A percentile compares a stretch with the other conserved stretches of the same genome.
Evolutionary conservation across 23 tunicate genomes (phyloP).

Genomic region (Oikopleura albicans): DNA sequence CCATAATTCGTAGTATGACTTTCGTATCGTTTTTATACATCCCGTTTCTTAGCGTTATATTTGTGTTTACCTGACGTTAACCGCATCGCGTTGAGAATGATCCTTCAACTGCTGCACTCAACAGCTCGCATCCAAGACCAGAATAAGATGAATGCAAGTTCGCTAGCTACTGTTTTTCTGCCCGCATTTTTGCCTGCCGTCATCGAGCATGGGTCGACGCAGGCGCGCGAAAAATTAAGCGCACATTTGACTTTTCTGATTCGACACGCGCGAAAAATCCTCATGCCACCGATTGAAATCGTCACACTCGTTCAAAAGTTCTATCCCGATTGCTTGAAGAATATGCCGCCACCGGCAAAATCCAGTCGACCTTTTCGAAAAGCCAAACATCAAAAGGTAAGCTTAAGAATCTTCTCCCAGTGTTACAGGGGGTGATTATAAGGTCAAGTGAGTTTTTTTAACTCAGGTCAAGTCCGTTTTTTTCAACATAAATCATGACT

Average conservation of each 20-base stretch:
- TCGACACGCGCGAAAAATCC: background rate
- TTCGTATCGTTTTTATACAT: too few relatives aligned
- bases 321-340: conserved; percentile 6
- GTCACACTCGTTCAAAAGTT: conserved; percentile 5
- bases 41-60: too few relatives aligned
- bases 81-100: background rate
- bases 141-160: background rate
- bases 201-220: background rate
- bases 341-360: background rate
- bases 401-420: background rate
- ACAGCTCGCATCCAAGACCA: background rate
- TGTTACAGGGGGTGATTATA: too few relatives aligned
- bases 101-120: background rate
- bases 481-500: too few relatives aligned
- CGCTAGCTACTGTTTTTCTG: background rate
- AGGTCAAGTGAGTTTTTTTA: too few relatives aligned
- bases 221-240: background rate
- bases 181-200: background rate
- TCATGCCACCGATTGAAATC: conserved; percentile 15
- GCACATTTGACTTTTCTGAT: background rate
- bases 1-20: too few relatives aligned
- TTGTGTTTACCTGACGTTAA: background rate
- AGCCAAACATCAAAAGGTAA: background rate
- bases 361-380: background rate
- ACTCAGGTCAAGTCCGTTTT: too few relatives aligned